Percentiles rank a stretch among this genome's conserved stretches.
phyloP scores from a whole-genome alignment of 2,113 vertebrate species.

The Pelobates fuscus region DNA sequence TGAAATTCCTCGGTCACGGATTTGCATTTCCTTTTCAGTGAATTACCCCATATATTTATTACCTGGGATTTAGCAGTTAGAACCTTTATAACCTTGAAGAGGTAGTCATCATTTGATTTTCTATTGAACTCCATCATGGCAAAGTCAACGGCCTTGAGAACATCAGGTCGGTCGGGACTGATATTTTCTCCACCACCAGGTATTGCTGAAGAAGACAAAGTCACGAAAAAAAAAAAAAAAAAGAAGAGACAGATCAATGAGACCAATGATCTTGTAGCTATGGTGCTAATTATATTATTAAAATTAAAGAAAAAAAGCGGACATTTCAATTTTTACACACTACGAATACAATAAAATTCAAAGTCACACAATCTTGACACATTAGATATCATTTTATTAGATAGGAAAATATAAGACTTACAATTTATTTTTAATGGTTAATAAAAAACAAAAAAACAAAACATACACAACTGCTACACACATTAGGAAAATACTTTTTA shows the following conservation, averaged over 20 bases:
- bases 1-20: no score
- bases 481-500: no score
- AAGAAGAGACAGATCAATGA: background rate
- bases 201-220: background rate
- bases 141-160: background rate
- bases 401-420: no score
- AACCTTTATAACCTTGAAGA: slow-evolving; percentile 15
- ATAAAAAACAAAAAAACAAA: no score
- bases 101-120: background rate
- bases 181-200: background rate
- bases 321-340: slow-evolving; percentile 4
- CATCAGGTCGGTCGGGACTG: background rate
- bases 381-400: no score
- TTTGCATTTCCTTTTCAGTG: no score
- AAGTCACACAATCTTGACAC: no score
- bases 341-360: background rate
- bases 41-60: no score
- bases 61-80: slow-evolving; percentile 25
- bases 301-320: background rate
- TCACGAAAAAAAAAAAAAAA: background rate
- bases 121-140: slow-evolving; percentile 8
- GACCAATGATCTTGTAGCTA: background rate
- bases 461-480: no score
- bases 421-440: no score
- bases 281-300: background rate